phyloP scores from a whole-genome alignment of 1,140 invertebrate species.

The Carposina sasakii region DNA sequence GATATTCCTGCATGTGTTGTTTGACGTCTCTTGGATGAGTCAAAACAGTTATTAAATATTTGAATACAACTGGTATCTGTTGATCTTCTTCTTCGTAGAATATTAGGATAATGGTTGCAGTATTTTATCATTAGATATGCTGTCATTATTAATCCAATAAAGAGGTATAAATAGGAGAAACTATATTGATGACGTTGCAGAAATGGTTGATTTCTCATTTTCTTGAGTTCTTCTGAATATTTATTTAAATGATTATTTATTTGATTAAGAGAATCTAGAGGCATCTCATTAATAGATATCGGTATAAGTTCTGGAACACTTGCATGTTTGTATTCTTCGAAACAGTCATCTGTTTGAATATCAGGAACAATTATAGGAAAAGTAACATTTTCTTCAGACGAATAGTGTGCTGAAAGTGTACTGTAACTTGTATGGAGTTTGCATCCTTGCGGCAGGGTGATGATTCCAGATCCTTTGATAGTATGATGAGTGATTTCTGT shows the following conservation, averaged over 20 bases:
- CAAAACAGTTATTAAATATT: no score
- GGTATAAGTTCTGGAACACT: conserved; percentile 8
- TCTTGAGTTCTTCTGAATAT: conserved; percentile 3
- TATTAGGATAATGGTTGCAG: no score
- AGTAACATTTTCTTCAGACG: conserved; percentile 8
- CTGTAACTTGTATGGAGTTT: conserved; percentile 22
- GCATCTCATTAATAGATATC: conserved; percentile 13
- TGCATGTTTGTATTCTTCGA: conserved; percentile 1
- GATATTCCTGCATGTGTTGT: no score
- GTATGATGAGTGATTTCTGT: conserved; percentile 19
- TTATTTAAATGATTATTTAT: conserved; percentile 12
- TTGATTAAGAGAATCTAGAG: conserved; percentile 11
- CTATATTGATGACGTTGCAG: not conserved
- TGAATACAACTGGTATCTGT: no score
- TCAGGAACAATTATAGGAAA: conserved; percentile 17
- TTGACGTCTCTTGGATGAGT: no score
- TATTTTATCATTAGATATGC: no score
- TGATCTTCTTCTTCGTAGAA: no score
- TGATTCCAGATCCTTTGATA: conserved; percentile 21
- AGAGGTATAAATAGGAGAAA: no score
- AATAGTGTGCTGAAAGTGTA: conserved; percentile 14
- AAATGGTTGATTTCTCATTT: not conserved
- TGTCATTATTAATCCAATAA: no score
- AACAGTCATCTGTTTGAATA: conserved; percentile 8
- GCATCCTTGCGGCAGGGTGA: conserved; percentile 16